Evolutionary conservation across 1,140 invertebrate genomes (phyloP), one percentile per base, ranked within the genome.

Genomic region (Pemphigus obesinymphae): DNA sequence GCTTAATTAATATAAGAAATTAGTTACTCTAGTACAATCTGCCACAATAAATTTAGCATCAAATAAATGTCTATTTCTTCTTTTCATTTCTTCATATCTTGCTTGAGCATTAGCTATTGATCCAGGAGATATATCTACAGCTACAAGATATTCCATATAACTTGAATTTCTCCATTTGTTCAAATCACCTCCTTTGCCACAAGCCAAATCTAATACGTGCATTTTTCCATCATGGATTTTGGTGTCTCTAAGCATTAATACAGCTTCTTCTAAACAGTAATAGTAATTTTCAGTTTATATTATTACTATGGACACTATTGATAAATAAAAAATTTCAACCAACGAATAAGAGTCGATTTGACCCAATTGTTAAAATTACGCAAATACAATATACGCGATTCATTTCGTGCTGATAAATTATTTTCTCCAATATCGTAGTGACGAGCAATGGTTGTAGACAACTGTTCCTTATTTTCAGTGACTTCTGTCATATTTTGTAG

Each of bases 351-450:
- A 88, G 96, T 95, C 87, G 95, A 94, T 89, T 99, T 99, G 11
- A 98, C 93, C 97, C 97, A 99, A 87, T 99, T 99, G 87, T 99
- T 99, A 86, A 99, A 98, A 88, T 98, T 99, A 84, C 98, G 90
- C 88, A 99, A 90, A 85, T 94, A 93, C 85, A 96, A 93, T 84
- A 99, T 99, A 31, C 94, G 91, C 55, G 96, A 98, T 85, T 95
- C 91, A 83, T 90, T 92, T 72, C 98, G 89, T 83, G 92, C 91
- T 63, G 89, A 90, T 11, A 95, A 86, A 0, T 95, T 96, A 84
- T 92, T 92, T 82, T 99, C 94, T 87, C 93, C 90, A 5, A 96
- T 85, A 50, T 91, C 89, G 88, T 97, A 97, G 85, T 97, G 97
- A 88, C 97, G 95, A 29, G 91, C 89, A 10, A 95, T 94, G 17